phyloP scores from a whole-genome alignment of 2,888 invertebrate species.

The Micoletzkya japonica region DNA sequence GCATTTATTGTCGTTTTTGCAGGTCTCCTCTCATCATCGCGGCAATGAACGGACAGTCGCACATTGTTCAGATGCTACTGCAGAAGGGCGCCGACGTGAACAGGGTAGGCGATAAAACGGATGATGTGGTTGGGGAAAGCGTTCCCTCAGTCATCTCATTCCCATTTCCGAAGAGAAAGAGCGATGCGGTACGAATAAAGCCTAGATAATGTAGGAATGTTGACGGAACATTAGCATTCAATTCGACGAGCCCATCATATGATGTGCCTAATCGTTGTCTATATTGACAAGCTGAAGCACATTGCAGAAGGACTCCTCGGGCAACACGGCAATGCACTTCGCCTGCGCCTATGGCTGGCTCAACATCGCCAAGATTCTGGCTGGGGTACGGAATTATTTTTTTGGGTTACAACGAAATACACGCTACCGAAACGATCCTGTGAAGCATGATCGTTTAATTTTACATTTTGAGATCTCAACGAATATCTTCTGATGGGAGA shows the following conservation, averaged over 20 bases:
- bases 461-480: too few relatives aligned
- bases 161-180: not conserved
- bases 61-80: slow-evolving; percentile 42
- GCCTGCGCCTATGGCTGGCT: slow-evolving; percentile 71
- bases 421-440: too few relatives aligned
- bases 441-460: not conserved
- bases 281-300: not conserved
- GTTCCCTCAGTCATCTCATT: too few relatives aligned
- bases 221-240: too few relatives aligned
- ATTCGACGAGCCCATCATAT: too few relatives aligned
- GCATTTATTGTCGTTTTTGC: not conserved
- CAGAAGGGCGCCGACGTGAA: slow-evolving; percentile 39
- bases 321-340: slow-evolving; percentile 69
- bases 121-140: not conserved
- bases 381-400: slow-evolving; percentile 54
- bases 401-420: not conserved
- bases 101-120: slow-evolving; percentile 24
- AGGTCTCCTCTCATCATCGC: slow-evolving; percentile 69
- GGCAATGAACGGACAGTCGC: slow-evolving; percentile 67
- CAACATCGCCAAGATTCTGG: slow-evolving; percentile 66
- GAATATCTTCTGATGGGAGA: not conserved
- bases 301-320: slow-evolving; percentile 67
- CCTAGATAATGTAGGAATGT: too few relatives aligned
- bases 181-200: not conserved
- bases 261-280: not conserved